Evolutionary conservation across 2,113 vertebrate genomes (phyloP).

Genomic region (Micromys minutus): DNA sequence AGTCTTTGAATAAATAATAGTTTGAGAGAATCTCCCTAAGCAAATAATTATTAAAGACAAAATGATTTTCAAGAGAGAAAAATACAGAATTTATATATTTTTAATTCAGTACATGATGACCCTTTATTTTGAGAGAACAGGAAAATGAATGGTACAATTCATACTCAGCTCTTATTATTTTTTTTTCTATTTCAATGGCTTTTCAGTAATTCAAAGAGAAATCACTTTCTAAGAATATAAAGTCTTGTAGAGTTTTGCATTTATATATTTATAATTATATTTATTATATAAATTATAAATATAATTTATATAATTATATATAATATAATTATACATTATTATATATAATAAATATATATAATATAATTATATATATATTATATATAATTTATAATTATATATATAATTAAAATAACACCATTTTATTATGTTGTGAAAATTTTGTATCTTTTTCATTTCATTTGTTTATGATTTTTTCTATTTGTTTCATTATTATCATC

Average conservation of each 20-base stretch:
- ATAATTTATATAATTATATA: not conserved
- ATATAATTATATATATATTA: not conserved
- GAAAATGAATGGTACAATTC: not conserved
- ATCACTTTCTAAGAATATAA: not conserved
- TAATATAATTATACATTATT: no score
- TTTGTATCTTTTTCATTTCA: not conserved
- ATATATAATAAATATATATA: no score
- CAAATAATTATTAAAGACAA: not conserved
- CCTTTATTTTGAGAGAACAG: not conserved
- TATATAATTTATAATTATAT: not conserved
- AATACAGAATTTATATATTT: not conserved
- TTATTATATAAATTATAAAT: not conserved
- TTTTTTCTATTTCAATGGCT: not conserved
- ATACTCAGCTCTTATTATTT: not conserved
- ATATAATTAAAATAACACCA: fast-evolving
- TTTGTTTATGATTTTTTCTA: not conserved
- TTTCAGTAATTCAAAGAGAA: not conserved
- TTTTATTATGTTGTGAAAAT: not conserved
- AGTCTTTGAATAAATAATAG: not conserved
- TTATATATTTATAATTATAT: not conserved
- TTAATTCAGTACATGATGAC: not conserved
- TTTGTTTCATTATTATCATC: not conserved
- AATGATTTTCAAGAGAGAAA: not conserved
- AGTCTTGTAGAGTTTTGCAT: not conserved
- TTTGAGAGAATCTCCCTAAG: not conserved